Evolutionary conservation across 2,113 vertebrate genomes (phyloP), one percentile per base, ranked within the genome.

Genomic region (Ptilorrhoa leucosticta): DNA sequence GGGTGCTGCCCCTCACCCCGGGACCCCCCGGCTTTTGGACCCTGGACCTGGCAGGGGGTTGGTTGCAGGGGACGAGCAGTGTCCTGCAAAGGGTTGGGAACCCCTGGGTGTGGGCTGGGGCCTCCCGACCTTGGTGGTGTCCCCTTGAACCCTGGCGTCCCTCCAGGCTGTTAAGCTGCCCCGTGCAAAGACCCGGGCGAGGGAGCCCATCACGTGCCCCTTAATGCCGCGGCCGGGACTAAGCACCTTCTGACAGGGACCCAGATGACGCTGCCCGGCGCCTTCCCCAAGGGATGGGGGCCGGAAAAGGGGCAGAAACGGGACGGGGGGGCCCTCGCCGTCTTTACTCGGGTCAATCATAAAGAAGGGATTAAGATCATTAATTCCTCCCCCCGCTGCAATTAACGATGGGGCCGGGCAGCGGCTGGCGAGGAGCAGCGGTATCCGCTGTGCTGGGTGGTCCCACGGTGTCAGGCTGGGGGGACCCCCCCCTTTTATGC

Each of bases 351-450:
- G 87, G 80, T 92, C 95, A 92, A 40, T 96, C 81, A 87, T 87
- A 93, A 96, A 96, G 96, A 95, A 92, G 78, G 90, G 95, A 95
- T 96, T 95, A 96, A 95, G 91, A 93, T 93, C 82, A 89, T 96
- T 93, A 96, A 91, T 85, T 89, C 90, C 80, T 70, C 63, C 88
- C 89, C 88, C 88, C 20, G 1, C 82, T 71, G 78, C 84, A 96
- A 90, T 91, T 96, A 95, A 84, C 66, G 82, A 12, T 15, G 18
- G 2, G 26, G 33, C 57, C 1, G 18, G 71, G 80, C 80, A 65
- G 89, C 24, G 78, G 78, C 87, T 83, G 75, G 70, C 1, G 6
- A 71, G 45, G 81, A 68, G 92, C 73, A 63, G 87, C 58, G 83
- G 3, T 21, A 35, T 66, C 54, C 42, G 72, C 69, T 57, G 84